Conservation (phyloP, 2,888 invertebrate genomes). For the Rhingia rostrata region DNA sequence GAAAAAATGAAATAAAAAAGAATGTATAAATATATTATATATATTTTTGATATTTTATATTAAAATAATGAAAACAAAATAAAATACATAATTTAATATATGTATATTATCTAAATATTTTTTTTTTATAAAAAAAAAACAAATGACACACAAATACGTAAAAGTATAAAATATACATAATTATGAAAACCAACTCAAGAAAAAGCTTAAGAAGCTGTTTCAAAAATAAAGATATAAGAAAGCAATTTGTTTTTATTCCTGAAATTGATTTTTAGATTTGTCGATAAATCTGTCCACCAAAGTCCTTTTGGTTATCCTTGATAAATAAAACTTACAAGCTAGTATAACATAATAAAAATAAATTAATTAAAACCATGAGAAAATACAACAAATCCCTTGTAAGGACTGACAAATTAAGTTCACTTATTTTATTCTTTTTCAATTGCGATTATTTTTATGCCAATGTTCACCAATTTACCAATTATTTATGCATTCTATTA, state of each 20-base stretch:
- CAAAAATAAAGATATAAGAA: constrained; percentile 47
- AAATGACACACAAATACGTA: constrained; percentile 26
- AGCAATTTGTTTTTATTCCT: constrained; percentile 38
- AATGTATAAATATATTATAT: constrained; percentile 70
- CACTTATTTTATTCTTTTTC: constrained; percentile 4
- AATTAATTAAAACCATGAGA: constrained; percentile 66
- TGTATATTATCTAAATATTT: constrained; percentile 6
- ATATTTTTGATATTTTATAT: constrained; percentile 33
- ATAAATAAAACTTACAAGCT: constrained; percentile 50
- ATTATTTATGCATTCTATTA: constrained; percentile 66
- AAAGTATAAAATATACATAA: constrained; percentile 3
- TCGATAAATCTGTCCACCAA: not conserved
- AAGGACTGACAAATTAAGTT: constrained; percentile 13
- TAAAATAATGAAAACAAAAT: constrained; percentile 42
- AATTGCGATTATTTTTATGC: constrained; percentile 26
- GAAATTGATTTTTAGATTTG: constrained; percentile 14
- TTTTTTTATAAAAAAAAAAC: constrained; percentile 10
- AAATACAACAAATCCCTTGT: constrained; percentile 73
- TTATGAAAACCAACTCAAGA: constrained; percentile 29
- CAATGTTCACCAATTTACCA: constrained; percentile 59
- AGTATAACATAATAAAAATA: constrained; percentile 10
- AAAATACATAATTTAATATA: constrained; percentile 29
- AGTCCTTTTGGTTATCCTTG: not conserved
- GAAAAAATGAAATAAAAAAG: constrained; percentile 78
- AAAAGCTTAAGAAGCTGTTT: constrained; percentile 71